Evolutionary conservation across 2,797 vertebrate genomes (phyloP).

Genomic region (Sarcoramphus papa): DNA sequence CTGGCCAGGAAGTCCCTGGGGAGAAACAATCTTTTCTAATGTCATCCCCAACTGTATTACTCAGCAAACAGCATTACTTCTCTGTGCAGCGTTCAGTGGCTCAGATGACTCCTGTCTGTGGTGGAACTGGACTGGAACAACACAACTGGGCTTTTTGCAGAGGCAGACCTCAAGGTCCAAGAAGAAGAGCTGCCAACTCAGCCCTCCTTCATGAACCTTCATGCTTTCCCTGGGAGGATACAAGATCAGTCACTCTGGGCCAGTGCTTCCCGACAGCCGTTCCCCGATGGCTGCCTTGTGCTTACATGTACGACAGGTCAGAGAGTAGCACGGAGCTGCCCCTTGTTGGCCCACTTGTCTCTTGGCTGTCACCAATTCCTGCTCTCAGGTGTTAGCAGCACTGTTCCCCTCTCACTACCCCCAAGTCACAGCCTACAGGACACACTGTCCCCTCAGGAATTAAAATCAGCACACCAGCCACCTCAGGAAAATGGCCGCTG

Average conservation of each 20-base stretch:
- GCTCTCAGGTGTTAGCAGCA: background rate
- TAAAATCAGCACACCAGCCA: background rate
- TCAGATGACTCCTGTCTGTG: background rate
- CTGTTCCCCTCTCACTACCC: background rate
- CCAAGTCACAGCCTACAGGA: background rate
- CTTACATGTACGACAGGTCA: rapidly evolving
- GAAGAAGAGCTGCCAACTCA: background rate
- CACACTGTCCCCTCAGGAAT: background rate
- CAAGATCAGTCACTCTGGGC: background rate
- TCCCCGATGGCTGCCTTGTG: background rate
- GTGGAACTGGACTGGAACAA: background rate
- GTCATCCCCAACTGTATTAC: background rate
- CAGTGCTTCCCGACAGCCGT: background rate
- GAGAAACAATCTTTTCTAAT: background rate
- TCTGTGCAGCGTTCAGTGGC: background rate
- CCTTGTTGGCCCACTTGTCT: rapidly evolving
- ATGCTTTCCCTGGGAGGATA: background rate
- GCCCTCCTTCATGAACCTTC: background rate
- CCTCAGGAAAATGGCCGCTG: background rate
- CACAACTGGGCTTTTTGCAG: background rate
- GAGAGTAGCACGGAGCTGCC: background rate
- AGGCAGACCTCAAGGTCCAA: background rate
- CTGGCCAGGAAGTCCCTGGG: background rate
- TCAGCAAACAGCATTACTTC: background rate
- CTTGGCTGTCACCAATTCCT: background rate